phyloP scores from a whole-genome alignment of 2,888 invertebrate genomes.

The Lagria hirta region DNA sequence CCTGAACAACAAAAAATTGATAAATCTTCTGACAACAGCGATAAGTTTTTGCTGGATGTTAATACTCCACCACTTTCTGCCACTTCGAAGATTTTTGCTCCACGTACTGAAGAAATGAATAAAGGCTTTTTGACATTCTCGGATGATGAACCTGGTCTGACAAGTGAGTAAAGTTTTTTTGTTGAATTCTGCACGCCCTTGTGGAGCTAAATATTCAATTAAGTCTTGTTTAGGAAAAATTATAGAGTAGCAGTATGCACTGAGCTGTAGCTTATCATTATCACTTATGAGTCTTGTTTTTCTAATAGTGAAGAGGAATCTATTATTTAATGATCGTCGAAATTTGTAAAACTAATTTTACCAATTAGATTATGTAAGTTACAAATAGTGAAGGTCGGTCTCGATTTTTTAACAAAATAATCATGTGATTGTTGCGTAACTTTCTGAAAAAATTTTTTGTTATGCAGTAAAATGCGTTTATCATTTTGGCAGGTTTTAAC shows the following conservation, averaged over 20 bases:
- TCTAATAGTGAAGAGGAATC: no score
- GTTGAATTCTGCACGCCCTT: neutral
- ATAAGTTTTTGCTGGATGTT: conserved; percentile 11
- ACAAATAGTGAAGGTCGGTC: conserved; percentile 12
- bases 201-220: no score
- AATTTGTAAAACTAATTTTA: conserved; percentile 3
- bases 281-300: conserved; percentile 5
- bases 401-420: conserved; percentile 2
- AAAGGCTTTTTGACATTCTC: conserved; percentile 87
- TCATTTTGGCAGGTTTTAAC: conserved; percentile 17
- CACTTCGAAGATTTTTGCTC: conserved; percentile 76
- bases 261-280: no score
- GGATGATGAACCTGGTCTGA: conserved; percentile 79
- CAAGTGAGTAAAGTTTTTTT: conserved; percentile 67
- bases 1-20: conserved; percentile 12
- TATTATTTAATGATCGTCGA: no score
- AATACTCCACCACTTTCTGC: conserved; percentile 62
- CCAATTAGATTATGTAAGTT: conserved; percentile 12
- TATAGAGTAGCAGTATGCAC: no score
- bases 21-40: conserved; percentile 10
- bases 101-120: conserved; percentile 90
- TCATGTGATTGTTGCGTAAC: conserved; percentile 17
- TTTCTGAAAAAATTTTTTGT: conserved; percentile 12
- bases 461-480: conserved; percentile 7
- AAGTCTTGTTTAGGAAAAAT: no score